These are phyloP conservation scores for Eupithecia exiguata DNA, from an alignment of 2,888 invertebrate species.

Conservation along the genomic window DNA sequence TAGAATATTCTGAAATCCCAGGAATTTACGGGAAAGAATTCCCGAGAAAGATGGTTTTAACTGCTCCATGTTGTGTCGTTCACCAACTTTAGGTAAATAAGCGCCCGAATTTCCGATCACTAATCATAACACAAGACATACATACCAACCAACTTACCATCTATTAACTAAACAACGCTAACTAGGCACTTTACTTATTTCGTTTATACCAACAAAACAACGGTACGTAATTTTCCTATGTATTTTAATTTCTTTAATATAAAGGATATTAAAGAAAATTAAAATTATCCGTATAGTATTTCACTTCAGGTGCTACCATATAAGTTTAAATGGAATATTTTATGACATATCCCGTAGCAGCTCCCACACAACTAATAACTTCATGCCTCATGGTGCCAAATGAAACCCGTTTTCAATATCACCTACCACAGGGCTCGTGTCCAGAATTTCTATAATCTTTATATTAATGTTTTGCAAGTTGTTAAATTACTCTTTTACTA, in stretches of 20 bases:
- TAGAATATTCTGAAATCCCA: too few species aligned
- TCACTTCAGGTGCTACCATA: background rate
- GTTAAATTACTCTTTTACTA: background rate
- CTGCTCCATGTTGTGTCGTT: too few species aligned
- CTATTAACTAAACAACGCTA: background rate
- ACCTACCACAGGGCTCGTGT: background rate
- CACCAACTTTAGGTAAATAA: too few species aligned
- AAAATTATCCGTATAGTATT: background rate
- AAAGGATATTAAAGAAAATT: too few species aligned
- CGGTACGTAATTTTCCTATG: background rate
- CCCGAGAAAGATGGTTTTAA: too few species aligned
- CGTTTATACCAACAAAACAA: background rate
- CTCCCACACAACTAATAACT: slow-evolving; percentile 8
- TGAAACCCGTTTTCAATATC: slow-evolving; percentile 2
- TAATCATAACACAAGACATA: too few species aligned
- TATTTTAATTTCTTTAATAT: too few species aligned
- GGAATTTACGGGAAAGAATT: too few species aligned
- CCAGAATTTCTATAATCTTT: background rate
- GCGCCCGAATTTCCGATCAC: too few species aligned
- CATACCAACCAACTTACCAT: too few species aligned
- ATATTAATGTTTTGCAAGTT: background rate
- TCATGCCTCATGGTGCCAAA: background rate
- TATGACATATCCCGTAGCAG: background rate
- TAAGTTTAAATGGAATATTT: slow-evolving; percentile 1
- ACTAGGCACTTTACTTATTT: background rate